phyloP scores from a whole-genome alignment of 2,888 invertebrate species.

The Ichneumon xanthorius region DNA sequence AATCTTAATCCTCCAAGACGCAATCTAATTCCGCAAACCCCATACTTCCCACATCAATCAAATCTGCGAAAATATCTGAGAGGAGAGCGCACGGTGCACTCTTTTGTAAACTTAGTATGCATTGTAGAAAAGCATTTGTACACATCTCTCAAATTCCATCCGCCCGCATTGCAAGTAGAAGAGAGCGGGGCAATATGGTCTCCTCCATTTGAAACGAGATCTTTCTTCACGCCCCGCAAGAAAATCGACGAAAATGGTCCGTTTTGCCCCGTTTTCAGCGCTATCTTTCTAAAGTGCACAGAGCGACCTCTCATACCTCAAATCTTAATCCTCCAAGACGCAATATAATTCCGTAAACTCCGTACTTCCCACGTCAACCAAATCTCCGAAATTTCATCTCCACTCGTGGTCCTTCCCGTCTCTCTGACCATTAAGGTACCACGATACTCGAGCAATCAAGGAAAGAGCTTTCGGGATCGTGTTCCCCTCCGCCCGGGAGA shows the following conservation, averaged over 20 bases:
- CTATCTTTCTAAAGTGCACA: background rate
- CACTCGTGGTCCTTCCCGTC: background rate
- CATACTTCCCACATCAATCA: slow-evolving; percentile 2
- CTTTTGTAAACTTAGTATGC: background rate
- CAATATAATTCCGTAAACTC: background rate
- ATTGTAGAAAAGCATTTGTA: background rate
- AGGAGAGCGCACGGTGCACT: background rate
- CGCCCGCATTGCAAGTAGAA: background rate
- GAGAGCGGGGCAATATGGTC: too few relatives aligned
- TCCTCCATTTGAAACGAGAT: too few relatives aligned
- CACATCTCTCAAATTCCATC: background rate
- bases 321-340: background rate
- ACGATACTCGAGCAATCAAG: slow-evolving; percentile 37
- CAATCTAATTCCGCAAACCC: background rate
- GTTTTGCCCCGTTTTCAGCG: too few relatives aligned
- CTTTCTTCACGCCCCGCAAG: too few relatives aligned
- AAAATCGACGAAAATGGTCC: too few relatives aligned
- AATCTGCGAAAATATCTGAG: slow-evolving; percentile 19
- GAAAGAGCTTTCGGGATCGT: slow-evolving; percentile 46
- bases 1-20: background rate
- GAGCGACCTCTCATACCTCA: background rate
- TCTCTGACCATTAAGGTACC: background rate
- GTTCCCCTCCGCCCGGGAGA: background rate
- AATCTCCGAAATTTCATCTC: slow-evolving; percentile 12
- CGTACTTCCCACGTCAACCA: background rate